Base-by-base conservation (phyloP, 2,797 vertebrate species). In the Microctenopoma lineatum region DNA sequence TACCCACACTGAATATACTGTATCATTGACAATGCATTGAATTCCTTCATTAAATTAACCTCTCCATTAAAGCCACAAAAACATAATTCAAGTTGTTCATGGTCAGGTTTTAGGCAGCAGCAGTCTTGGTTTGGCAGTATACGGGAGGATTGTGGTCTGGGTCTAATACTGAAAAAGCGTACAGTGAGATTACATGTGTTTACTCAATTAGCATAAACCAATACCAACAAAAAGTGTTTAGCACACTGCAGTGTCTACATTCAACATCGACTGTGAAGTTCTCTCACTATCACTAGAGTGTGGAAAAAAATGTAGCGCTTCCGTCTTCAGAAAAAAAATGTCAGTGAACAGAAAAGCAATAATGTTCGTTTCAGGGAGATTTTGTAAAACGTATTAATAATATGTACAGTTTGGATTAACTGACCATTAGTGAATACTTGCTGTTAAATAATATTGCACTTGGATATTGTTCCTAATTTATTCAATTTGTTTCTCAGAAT, bases 401-500 rank as follows among this genome's bases (percentile, higher is more conserved):
- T 38, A 38, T 38, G 36, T 38, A 38, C 36, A 38, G 36, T 36
- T 4, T 4, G 4, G 10, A 36, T 36, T 11, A 36, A 32, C 53
- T 68, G 60, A 66, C 53, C 29, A 55, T 72, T 73, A 32, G 18
- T 6, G 59, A n/a, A 58, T 48, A 29, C 13, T 69, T 29, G 46
- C n/a, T 53, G 25, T 25, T 15, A 18, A 57, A 54, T 60, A 18
- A 59, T 50, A 52, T 57, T 52, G 15, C 14, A 63, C 25, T 4
- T 62, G 5, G 14, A 52, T 70, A 4, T 57, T 72, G 9, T 42
- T 50, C 53, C 64, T 80, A 46, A 85, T 72, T n/a, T 73, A 38
- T 72, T 64, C 4, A 67, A 58, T 87, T 79, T 87, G 3, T 39
- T 85, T 62, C 65, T 54, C 79, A 94, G 93, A 90, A 55, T 86